These are phyloP conservation scores for Dallia pectoralis DNA, from an alignment of 2,797 vertebrate genomes.

Conservation along the genomic window DNA sequence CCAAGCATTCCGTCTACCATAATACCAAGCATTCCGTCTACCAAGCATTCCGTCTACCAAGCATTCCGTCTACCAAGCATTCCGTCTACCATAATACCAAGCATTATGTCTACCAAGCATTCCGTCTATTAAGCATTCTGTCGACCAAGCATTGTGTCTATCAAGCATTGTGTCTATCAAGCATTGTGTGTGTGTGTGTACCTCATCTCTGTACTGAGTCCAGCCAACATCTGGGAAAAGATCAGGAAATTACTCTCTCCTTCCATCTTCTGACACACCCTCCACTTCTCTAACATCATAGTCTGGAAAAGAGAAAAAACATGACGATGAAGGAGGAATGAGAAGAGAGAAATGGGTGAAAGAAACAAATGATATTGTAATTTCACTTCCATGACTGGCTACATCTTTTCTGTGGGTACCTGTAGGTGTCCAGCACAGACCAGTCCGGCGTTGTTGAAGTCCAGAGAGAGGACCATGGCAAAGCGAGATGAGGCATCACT, in stretches of 20 bases:
- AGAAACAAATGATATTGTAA: background rate
- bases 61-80: no score
- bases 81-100: no score
- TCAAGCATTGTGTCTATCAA: no score
- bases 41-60: no score
- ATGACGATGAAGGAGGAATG: no score
- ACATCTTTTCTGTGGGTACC: constrained; percentile 59
- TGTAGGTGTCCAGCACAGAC: constrained; percentile 86
- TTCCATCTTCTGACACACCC: constrained; percentile 71
- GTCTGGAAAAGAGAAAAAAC: constrained; percentile 71
- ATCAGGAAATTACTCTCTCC: constrained; percentile 88
- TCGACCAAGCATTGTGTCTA: no score
- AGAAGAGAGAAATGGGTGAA: background rate
- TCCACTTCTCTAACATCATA: constrained; percentile 87
- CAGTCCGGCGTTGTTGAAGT: constrained; percentile 85
- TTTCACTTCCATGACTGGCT: background rate
- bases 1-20: background rate
- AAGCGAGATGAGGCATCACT: constrained; percentile 82
- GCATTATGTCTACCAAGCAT: no score
- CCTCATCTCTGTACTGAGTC: constrained; percentile 84
- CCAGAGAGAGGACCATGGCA: constrained; percentile 85
- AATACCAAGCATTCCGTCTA: no score
- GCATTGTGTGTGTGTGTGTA: constrained; percentile 39
- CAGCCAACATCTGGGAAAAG: constrained; percentile 89
- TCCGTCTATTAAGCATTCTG: no score